These are phyloP conservation scores for Phymanthus crucifer DNA, from an alignment of 92 coral and sea anemone genomes.

Conservation along the genomic window DNA sequence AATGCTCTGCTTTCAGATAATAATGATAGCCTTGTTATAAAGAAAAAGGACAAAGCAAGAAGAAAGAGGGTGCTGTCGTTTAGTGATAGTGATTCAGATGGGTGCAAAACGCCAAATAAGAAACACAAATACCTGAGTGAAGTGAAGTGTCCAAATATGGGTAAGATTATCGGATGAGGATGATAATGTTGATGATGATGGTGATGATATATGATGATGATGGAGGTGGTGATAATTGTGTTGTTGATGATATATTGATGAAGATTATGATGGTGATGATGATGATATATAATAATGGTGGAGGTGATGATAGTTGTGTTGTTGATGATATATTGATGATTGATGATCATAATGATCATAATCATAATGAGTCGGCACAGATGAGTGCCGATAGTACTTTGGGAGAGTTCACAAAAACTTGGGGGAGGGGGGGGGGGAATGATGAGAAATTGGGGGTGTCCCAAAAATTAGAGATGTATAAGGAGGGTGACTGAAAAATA, in stretches of 20 bases:
- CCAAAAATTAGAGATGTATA: no score
- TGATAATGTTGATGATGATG: background rate
- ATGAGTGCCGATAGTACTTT: no score
- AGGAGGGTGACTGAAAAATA: no score
- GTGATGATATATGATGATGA: background rate
- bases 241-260: background rate
- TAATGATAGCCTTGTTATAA: background rate
- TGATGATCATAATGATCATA: background rate
- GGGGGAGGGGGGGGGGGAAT: no score
- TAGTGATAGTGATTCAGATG: slow-evolving; percentile 31
- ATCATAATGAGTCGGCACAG: no score
- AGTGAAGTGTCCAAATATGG: background rate
- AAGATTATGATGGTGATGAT: background rate
- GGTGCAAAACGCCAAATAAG: slow-evolving; percentile 26
- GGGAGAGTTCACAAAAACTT: no score
- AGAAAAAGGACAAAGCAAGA: background rate
- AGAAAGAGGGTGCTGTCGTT: slow-evolving; percentile 24
- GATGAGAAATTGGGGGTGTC: no score
- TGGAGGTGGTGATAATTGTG: background rate
- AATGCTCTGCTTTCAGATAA: background rate
- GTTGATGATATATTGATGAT: background rate
- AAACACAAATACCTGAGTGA: background rate
- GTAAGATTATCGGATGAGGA: background rate
- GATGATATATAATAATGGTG: background rate
- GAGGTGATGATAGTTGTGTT: background rate